Evolutionary conservation across 2,888 invertebrate species (phyloP).

Genomic region (Nomada fucata): DNA sequence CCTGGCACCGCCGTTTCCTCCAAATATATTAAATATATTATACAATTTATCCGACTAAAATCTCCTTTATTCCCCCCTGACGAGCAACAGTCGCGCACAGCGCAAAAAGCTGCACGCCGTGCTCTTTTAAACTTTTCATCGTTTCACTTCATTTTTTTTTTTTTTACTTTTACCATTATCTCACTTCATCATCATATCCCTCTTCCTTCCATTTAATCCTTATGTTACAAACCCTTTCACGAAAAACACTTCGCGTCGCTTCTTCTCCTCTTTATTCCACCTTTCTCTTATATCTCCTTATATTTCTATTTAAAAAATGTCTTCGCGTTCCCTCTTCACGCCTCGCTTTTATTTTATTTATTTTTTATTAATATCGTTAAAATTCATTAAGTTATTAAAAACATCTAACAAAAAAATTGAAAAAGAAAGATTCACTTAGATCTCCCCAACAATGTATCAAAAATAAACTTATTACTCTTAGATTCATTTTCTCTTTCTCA

Average conservation of each 20-base stretch:
- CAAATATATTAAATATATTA: constrained; percentile 84
- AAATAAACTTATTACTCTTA: constrained; percentile 83
- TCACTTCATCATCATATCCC: constrained; percentile 46
- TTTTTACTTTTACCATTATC: constrained; percentile 61
- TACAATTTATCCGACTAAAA: constrained; percentile 83
- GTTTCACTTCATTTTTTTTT: constrained; percentile 42
- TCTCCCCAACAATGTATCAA: constrained; percentile 84
- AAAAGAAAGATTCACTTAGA: constrained; percentile 81
- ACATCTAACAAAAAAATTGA: constrained; percentile 82
- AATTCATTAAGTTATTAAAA: constrained; percentile 83
- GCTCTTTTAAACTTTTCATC: constrained; percentile 63
- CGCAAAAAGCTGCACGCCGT: constrained; percentile 79
- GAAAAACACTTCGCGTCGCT: constrained; percentile 65
- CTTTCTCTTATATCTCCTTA: constrained; percentile 48
- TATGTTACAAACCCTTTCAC: constrained; percentile 62
- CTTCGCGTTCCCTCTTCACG: constrained; percentile 68
- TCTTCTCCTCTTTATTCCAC: constrained; percentile 38
- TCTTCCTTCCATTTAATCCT: constrained; percentile 48
- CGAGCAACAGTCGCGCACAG: constrained; percentile 72
- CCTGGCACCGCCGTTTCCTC: constrained; percentile 74
- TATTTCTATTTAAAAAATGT: constrained; percentile 75
- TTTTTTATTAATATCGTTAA: constrained; percentile 78
- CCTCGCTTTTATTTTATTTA: constrained; percentile 17
- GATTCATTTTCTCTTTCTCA: constrained; percentile 64
- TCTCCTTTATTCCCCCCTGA: constrained; percentile 76